Conservation (phyloP, 1,140 invertebrate species). For the Caerostris extrusa region DNA sequence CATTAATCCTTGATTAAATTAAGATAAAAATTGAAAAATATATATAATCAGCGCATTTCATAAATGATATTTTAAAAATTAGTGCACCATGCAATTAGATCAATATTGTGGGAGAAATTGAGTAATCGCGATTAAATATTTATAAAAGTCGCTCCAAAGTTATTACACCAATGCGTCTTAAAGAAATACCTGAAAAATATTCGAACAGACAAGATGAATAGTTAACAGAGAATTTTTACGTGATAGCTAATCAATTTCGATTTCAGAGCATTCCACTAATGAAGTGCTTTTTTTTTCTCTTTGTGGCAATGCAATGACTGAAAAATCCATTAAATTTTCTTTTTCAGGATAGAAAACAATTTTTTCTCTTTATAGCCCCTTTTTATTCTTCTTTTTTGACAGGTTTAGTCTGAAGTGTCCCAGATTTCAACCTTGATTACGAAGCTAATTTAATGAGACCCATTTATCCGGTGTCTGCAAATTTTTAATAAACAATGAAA, state of each 20-base stretch:
- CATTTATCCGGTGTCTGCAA: not conserved
- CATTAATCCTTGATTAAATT: too few relatives aligned
- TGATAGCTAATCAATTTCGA: not conserved
- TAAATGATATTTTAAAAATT: too few relatives aligned
- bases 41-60: too few relatives aligned
- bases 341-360: not conserved
- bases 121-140: too few relatives aligned
- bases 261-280: not conserved
- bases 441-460: not conserved
- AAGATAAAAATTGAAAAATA: too few relatives aligned
- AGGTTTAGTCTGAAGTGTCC: not conserved
- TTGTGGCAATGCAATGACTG: not conserved
- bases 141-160: too few relatives aligned
- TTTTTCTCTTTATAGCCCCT: not conserved
- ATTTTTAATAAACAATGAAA: not conserved
- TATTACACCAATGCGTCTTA: too few relatives aligned
- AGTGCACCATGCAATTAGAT: too few relatives aligned
- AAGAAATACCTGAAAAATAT: not conserved
- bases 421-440: not conserved
- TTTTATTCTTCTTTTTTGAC: not conserved
- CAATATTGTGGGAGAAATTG: too few relatives aligned
- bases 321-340: not conserved
- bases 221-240: not conserved
- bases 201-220: not conserved
- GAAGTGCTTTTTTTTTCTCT: not conserved